Evolutionary conservation across 2,797 vertebrate species (phyloP).

Genomic region (Vipera ursinii): DNA sequence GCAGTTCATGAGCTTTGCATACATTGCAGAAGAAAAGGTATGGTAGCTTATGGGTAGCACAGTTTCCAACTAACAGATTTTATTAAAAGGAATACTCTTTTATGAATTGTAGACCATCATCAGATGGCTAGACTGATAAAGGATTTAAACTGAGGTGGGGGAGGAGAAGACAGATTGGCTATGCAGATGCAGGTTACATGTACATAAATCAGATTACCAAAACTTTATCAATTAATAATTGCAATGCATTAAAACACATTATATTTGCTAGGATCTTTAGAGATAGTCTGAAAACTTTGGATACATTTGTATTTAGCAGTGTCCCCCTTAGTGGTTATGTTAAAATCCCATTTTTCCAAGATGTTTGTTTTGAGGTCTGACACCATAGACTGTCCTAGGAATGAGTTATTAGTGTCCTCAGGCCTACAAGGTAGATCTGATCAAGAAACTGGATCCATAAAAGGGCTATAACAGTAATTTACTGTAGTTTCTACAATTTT

Average conservation of each 20-base stretch:
- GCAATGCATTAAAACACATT: neutral
- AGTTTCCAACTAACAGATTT: neutral
- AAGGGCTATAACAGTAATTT: neutral
- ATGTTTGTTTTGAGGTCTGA: neutral
- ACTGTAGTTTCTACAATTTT: neutral
- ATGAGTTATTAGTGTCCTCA: neutral
- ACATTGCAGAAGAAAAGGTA: neutral
- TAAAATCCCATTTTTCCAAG: neutral
- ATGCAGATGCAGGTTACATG: neutral
- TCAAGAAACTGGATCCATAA: neutral
- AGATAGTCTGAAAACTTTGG: neutral
- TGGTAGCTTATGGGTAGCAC: neutral
- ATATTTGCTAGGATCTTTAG: neutral
- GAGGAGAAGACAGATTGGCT: neutral
- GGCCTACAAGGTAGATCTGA: neutral
- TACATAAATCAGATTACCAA: neutral
- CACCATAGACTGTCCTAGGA: neutral
- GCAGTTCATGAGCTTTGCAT: neutral
- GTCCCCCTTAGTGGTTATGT: neutral
- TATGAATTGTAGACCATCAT: neutral
- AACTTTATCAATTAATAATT: neutral
- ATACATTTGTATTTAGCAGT: neutral
- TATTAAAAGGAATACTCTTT: neutral
- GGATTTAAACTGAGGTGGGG: neutral
- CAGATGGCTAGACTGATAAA: neutral